These are phyloP conservation scores for Oxytorus armatus DNA, from an alignment of 2,888 invertebrate species.

Conservation along the genomic window DNA sequence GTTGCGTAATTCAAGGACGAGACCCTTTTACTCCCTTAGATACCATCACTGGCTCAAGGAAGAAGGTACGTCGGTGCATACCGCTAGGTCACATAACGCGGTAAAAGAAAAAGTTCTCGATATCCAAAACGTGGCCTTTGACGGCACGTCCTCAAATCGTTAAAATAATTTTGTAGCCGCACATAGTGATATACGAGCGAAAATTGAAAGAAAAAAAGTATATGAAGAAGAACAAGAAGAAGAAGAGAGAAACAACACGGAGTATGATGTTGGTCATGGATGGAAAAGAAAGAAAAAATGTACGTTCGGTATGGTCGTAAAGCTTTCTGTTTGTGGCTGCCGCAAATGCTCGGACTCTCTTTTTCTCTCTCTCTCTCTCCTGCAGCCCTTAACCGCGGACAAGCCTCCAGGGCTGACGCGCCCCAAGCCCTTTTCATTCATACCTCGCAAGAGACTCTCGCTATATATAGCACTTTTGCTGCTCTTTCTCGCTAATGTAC, in stretches of 20 bases:
- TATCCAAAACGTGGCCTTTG: constrained; percentile 63
- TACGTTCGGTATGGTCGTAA: constrained; percentile 78
- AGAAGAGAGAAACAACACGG: constrained; percentile 25
- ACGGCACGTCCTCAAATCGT: constrained; percentile 73
- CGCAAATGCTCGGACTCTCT: constrained; percentile 62
- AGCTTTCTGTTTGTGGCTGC: constrained; percentile 81
- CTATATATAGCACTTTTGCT: constrained; percentile 10
- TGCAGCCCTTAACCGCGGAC: constrained; percentile 81
- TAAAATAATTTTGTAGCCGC: constrained; percentile 82
- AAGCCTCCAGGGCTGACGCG: constrained; percentile 76
- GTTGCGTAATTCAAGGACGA: not conserved
- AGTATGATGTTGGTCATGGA: constrained; percentile 19
- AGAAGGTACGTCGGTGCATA: constrained; percentile 23
- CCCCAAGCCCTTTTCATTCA: constrained; percentile 66
- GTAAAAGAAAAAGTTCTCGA: constrained; percentile 40
- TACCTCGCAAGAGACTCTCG: constrained; percentile 56
- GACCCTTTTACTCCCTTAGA: not conserved
- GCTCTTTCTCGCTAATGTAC: constrained; percentile 62
- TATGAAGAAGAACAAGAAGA: not conserved
- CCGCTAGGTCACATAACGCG: constrained; percentile 25
- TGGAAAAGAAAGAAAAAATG: constrained; percentile 14
- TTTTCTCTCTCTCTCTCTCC: constrained; percentile 28
- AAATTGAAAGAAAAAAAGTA: constrained; percentile 64
- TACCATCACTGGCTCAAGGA: constrained; percentile 5
- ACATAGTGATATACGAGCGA: constrained; percentile 81